phyloP scores from a whole-genome alignment of 2,113 vertebrate genomes.

The Leptodactylus fuscus region DNA sequence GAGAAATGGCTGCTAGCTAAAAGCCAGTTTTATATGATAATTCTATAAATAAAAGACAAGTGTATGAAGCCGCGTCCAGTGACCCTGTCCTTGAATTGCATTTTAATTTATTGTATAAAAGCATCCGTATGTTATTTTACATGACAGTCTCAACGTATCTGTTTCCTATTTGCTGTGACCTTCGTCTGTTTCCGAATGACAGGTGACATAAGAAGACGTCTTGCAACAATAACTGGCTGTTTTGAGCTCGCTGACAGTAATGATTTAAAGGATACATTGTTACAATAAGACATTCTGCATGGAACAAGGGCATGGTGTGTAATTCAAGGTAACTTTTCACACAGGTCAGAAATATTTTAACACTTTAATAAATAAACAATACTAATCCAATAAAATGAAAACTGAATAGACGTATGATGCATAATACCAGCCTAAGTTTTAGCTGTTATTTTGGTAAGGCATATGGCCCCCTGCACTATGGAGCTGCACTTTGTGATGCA shows the following conservation, averaged over 20 bases:
- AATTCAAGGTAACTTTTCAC: constrained; percentile 5
- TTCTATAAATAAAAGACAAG: not conserved
- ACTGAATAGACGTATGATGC: not conserved
- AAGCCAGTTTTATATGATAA: not conserved
- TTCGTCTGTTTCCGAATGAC: constrained; percentile 23
- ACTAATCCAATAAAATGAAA: not conserved
- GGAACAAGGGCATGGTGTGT: not conserved
- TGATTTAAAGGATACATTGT: constrained; percentile 10
- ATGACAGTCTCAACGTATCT: constrained; percentile 28
- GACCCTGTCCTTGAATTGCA: constrained; percentile 27
- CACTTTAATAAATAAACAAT: not conserved
- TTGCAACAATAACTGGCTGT: constrained; percentile 41
- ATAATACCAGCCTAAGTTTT: not conserved
- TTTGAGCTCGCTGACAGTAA: constrained; percentile 22
- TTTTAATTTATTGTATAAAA: constrained; percentile 23
- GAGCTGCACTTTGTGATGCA: too few relatives aligned
- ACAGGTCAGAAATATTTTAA: not conserved
- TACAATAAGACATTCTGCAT: not conserved
- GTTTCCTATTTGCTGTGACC: constrained; percentile 21
- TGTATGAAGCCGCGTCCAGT: not conserved
- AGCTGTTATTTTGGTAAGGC: not conserved
- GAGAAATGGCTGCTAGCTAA: not conserved
- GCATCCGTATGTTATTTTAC: constrained; percentile 27
- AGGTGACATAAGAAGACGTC: constrained; percentile 26
- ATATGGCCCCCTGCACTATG: too few relatives aligned